Percentiles rank a stretch among this genome's conserved stretches.
Evolutionary conservation across 2,888 invertebrate genomes (phyloP).

Genomic region (Agrochola litura): DNA sequence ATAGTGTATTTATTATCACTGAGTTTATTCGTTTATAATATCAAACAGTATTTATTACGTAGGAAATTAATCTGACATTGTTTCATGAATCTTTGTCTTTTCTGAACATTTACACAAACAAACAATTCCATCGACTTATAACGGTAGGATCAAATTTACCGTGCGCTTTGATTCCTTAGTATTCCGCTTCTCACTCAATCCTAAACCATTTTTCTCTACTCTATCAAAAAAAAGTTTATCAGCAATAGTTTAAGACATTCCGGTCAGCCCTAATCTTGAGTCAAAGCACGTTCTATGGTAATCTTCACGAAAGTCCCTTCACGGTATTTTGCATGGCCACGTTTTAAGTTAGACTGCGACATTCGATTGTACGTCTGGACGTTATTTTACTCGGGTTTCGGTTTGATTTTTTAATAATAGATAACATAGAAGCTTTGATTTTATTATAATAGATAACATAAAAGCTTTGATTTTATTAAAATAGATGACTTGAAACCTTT

Average conservation of each 20-base stretch:
- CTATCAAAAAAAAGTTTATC: not conserved
- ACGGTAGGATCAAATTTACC: not conserved
- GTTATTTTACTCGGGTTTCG: conserved; percentile 15
- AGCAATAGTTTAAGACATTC: not conserved
- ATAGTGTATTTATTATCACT: no score
- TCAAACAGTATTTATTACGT: not conserved
- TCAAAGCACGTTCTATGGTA: conserved; percentile 57
- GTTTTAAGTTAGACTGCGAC: conserved; percentile 22
- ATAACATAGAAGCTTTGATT: not conserved
- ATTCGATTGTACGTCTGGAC: conserved; percentile 30
- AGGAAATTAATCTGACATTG: not conserved
- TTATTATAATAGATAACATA: not conserved
- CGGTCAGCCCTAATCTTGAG: conserved; percentile 35
- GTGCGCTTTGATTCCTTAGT: not conserved
- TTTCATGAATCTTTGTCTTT: no score
- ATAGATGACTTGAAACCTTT: not conserved
- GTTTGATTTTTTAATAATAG: conserved; percentile 5
- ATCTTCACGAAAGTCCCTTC: conserved; percentile 46
- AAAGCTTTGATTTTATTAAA: not conserved
- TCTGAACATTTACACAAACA: not conserved
- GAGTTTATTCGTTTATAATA: no score
- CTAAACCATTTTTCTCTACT: not conserved
- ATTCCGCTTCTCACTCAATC: not conserved
- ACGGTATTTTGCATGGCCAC: conserved; percentile 51
- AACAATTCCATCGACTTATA: not conserved